Evolutionary conservation across 2,797 vertebrate species (phyloP), one percentile per base, ranked within the genome.

Genomic region (Platalea minor): DNA sequence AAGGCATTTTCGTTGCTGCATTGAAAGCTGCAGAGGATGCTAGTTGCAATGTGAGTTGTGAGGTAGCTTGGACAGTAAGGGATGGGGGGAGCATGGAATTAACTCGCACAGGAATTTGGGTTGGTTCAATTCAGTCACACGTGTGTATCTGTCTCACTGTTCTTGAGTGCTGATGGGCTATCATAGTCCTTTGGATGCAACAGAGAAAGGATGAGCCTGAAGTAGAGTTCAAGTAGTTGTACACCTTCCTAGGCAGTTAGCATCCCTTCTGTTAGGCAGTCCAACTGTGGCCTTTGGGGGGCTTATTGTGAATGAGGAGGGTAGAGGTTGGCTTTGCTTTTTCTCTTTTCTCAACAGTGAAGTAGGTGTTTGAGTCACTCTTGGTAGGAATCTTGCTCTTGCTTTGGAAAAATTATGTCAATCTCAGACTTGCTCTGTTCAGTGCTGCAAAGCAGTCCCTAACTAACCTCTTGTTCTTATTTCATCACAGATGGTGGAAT

Each of bases 81-180:
- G 31, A 3, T 51, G 24, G 10, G 29, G 31, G 19, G 56, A 35
- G 16, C 1, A 0, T 39, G 10, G 54, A 75, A 31, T n/a, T 46
- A 20, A 46, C 12, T 26, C 56, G 19, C 33, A n/a, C 16, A 37
- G 73, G 33, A 50, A 28, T 78, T 84, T 46, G 5, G 41, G 4
- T 48, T 54, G 17, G 9, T 77, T 85, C 26, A 12, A 3, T 82
- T 33, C 25, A 23, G 16, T 57, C 23, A 10, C 2, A 4, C 0
- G 1, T 26, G 12, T 29, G 14, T 10, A 13, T 21, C 9, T 64
- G 29, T 28, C n/a, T 63, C 8, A 0, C 11, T 43, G 39, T 41
- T 51, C 15, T 1, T 29, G 39, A 26, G 43, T 57, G 57, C 46
- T 67, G 20, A 3, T 53, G 48, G 23, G 12, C 45, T 29, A 0